A percentile compares a stretch with the other conserved stretches of the same genome.
Conservation (phyloP, 2,113 vertebrate species). For the Verasper variegatus region DNA sequence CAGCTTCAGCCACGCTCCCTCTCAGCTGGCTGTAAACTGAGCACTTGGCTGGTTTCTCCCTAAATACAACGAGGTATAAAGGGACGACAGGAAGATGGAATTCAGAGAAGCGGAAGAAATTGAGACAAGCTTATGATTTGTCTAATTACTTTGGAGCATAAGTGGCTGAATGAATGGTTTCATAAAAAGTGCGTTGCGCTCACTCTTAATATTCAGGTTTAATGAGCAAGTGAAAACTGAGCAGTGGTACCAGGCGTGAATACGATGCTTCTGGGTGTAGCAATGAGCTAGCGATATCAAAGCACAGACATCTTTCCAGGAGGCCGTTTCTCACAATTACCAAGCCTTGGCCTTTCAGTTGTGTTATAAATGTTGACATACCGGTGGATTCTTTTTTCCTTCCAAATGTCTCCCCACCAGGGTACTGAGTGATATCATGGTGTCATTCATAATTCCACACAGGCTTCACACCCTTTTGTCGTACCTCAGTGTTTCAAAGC, state of each 20-base stretch:
- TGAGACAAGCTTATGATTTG: not conserved
- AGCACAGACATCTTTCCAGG: slow-evolving; percentile 14
- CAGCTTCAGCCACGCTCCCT: slow-evolving; percentile 36
- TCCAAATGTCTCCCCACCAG: slow-evolving; percentile 15
- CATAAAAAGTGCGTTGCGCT: slow-evolving; percentile 7
- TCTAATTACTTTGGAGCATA: not conserved
- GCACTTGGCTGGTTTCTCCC: slow-evolving; percentile 35
- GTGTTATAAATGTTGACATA: slow-evolving; percentile 21
- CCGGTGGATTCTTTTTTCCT: not conserved
- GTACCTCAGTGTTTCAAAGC: slow-evolving; percentile 38
- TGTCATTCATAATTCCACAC: slow-evolving; percentile 36
- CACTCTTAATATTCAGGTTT: not conserved
- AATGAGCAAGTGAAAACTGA: not conserved
- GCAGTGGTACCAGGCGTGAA: not conserved
- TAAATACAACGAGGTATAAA: slow-evolving; percentile 7
- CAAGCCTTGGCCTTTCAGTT: slow-evolving; percentile 33
- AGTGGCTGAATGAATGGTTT: slow-evolving; percentile 12
- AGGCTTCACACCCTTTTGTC: slow-evolving; percentile 32
- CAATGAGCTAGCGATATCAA: not conserved
- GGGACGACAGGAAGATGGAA: not conserved
- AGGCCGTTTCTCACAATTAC: slow-evolving; percentile 10
- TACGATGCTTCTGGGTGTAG: not conserved
- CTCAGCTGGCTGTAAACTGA: slow-evolving; percentile 52
- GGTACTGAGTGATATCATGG: slow-evolving; percentile 25
- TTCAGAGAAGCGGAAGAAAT: not conserved